Evolutionary conservation across 2,888 invertebrate species (phyloP), one percentile per base, ranked within the genome.

Genomic region (Dryomyza anilis): DNA sequence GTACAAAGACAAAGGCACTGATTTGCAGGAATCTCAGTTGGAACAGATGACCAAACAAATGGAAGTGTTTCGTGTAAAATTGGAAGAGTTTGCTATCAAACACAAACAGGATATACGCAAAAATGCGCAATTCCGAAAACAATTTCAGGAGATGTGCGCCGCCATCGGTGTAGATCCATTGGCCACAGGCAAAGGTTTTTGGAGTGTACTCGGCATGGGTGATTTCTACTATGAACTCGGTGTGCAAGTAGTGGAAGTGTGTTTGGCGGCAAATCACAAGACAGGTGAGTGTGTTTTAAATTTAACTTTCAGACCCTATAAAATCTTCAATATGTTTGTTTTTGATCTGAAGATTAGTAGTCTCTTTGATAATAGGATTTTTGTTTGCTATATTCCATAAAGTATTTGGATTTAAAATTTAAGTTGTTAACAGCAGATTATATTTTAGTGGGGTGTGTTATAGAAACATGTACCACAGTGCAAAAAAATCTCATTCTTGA

Each of bases 61-160:
- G 84, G 96, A 96, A 67, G 91, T 93, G 2, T 98, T 99, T 80
- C 89, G 94, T 67, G 88, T 88, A 30, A 95, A 97, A 80, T 84
- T 98, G 43, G 97, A 98, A 82, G 95, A 96, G 73, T 99, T 99
- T 81, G 97, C 99, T 0, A 86, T 91, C 3, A 96, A 97, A 73
- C 97, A 99, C 80, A 95, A 95, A 78, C 92, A 87, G 72, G 97
- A 98, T 78, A 99, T 99, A 50, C 91, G 91, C 71, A 96, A 96
- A 81, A 95, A 98, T 81, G 89, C 97, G 0, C 92, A 94, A 74
- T 99, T 99, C 78, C 88, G 99, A 36, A 87, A 92, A 61, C 97
- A 98, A 83, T 99, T 99, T 81, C 97, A 97, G 77, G 95, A 97
- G 83, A 99, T 99, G 99, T 99, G 99, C 84, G 95, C 98, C 0